phyloP scores from a whole-genome alignment of 2,113 vertebrate species.

The Proteles cristata region DNA sequence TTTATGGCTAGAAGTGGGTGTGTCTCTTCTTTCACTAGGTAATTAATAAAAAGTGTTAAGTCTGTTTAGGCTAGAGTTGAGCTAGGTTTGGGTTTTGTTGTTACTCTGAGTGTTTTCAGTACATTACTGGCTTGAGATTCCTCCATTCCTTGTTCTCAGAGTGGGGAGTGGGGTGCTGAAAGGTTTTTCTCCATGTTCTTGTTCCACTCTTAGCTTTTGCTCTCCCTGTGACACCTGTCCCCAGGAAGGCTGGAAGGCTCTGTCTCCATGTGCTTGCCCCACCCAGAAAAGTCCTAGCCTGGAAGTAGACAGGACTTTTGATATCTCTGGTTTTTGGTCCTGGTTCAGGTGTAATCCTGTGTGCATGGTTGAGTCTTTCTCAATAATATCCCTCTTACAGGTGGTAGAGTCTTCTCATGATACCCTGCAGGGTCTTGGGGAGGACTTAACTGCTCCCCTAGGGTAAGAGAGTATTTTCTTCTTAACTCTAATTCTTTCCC shows the following conservation, averaged over 20 bases:
- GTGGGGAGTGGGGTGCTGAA: neutral
- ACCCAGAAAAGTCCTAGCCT: neutral
- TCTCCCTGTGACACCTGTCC: neutral
- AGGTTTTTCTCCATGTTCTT: neutral
- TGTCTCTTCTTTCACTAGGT: neutral
- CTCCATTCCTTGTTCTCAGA: neutral
- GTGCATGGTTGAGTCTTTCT: neutral
- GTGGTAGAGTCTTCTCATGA: neutral
- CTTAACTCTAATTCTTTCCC: neutral
- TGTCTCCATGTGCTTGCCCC: neutral
- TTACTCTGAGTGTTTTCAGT: neutral
- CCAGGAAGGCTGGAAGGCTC: neutral
- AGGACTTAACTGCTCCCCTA: neutral
- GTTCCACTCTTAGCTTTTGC: neutral
- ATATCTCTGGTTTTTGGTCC: neutral
- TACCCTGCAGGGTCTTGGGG: neutral
- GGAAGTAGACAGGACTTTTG: neutral
- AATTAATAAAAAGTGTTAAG: neutral
- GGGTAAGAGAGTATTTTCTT: neutral
- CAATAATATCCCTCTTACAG: neutral
- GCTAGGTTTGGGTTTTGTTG: neutral
- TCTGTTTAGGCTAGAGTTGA: neutral
- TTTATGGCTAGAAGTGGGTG: neutral
- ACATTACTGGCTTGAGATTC: neutral
- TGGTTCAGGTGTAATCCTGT: neutral